Percentiles rank a stretch among this genome's conserved stretches.
These are phyloP conservation scores for Ommatoiulus sabulosus DNA, from an alignment of 2,888 invertebrate genomes.

Conservation along the genomic window DNA sequence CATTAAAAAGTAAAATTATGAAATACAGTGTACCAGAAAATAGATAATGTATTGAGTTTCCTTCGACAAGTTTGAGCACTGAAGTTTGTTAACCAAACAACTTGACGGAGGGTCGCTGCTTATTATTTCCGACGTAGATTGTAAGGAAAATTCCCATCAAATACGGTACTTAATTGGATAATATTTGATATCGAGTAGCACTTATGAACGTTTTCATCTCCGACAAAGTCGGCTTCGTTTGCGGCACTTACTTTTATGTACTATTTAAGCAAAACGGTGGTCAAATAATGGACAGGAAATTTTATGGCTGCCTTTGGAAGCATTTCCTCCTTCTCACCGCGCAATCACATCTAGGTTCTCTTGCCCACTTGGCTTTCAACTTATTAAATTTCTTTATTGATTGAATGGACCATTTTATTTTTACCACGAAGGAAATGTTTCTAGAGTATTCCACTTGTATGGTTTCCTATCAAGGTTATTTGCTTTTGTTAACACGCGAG, in stretches of 20 bases:
- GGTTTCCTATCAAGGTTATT: conserved; percentile 23
- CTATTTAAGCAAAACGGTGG: neutral
- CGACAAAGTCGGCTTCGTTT: neutral
- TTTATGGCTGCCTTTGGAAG: neutral
- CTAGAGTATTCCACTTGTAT: neutral
- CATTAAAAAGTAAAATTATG: neutral
- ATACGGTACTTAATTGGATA: neutral
- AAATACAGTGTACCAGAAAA: too few relatives aligned
- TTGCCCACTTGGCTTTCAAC: neutral
- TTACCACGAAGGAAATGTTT: neutral
- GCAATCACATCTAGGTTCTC: neutral
- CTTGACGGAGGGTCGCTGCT: neutral
- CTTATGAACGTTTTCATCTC: neutral
- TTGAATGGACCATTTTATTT: neutral
- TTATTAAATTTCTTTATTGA: neutral
- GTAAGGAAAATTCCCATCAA: neutral
- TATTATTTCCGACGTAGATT: neutral
- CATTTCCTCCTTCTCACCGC: neutral
- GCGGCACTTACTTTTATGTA: neutral
- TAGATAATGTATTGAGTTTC: neutral
- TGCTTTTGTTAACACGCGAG: neutral
- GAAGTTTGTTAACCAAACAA: neutral
- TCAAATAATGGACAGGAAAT: neutral
- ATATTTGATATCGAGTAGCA: neutral
- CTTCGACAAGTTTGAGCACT: neutral